Evolutionary conservation across 2,888 invertebrate genomes (phyloP), one percentile per base, ranked within the genome.

Genomic region (Torymus auratus): DNA sequence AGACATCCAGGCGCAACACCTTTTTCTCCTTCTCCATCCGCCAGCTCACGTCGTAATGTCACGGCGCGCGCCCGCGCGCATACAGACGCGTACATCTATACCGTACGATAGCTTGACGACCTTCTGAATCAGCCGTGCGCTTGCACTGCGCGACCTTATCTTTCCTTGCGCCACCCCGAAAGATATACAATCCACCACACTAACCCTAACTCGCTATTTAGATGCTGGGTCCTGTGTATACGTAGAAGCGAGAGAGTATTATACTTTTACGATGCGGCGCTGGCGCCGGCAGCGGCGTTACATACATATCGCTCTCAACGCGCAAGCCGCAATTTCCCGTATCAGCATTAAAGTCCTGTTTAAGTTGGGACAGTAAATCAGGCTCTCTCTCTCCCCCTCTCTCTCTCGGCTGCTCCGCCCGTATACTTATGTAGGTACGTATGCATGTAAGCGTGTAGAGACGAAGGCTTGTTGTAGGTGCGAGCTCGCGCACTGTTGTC

Each of bases 51-150:
- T 10, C 50, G 14, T 50, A 14, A 28, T 56, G 62, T 53, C 14
- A 52, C 20, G 4, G 56, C 52, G 20, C 14, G 50, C 55, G 56
- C 23, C 2, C 23, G 14, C 50, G 20, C 41, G 10, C 52, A 41
- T 41, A 41, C 41, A 41, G 41, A 41, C 41, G 7, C 41, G 1
- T 41, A 41, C 41, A 41, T 41, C 41, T 41, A 41, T 41, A 41
- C 41, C 41, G 41, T 41, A 55, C 71, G 78, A 78, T 78, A 78
- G 67, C 72, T 67, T 78, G 78, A 78, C 78, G 78, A 78, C 67
- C 72, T 78, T 28, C 71, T 28, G 64, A 78, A 78, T 78, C 78
- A 77, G 55, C 65, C 52, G 50, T 56, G 28, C 70, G 55, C 60
- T 17, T n/a, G 11, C 13, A 28, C 71, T 52, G 7, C 41, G 41